Evolutionary conservation across 2,797 vertebrate species (phyloP).

Genomic region (Mormyrus hasselquistii): DNA sequence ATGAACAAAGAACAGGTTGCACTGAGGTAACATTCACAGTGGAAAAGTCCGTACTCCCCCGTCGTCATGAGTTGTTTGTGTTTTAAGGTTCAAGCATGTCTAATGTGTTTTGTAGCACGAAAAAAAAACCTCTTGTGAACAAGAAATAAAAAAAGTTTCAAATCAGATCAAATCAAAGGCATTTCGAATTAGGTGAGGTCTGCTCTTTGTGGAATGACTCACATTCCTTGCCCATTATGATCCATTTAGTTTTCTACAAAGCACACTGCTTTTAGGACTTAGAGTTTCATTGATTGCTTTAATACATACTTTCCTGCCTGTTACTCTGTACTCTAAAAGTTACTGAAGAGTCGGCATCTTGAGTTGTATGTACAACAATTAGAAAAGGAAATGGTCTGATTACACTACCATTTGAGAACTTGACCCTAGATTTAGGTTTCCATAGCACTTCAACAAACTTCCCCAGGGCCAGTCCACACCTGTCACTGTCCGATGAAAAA

Average conservation of each 20-base stretch:
- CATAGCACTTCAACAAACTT: neutral
- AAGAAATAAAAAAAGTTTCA: slow-evolving; percentile 10
- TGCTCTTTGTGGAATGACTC: neutral
- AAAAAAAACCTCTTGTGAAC: neutral
- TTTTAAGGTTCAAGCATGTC: slow-evolving; percentile 9
- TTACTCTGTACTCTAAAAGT: slow-evolving; percentile 3
- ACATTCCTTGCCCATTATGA: neutral
- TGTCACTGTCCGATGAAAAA: neutral
- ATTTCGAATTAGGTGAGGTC: neutral
- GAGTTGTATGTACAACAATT: neutral
- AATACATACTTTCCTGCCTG: neutral
- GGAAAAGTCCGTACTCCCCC: neutral
- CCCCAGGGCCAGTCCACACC: neutral
- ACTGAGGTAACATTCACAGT: neutral
- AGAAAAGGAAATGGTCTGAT: neutral
- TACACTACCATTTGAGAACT: neutral
- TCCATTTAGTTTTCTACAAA: slow-evolving; percentile 13
- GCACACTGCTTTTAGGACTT: slow-evolving; percentile 1
- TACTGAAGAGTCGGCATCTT: neutral
- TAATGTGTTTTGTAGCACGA: slow-evolving; percentile 9
- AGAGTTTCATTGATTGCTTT: slow-evolving; percentile 15
- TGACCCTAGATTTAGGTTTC: neutral
- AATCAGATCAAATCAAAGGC: slow-evolving; percentile 4
- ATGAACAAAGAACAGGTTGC: neutral
- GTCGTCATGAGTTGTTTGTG: neutral